Base-by-base conservation (phyloP, 2,888 invertebrate species). In the Patella ulyssiponensis region DNA sequence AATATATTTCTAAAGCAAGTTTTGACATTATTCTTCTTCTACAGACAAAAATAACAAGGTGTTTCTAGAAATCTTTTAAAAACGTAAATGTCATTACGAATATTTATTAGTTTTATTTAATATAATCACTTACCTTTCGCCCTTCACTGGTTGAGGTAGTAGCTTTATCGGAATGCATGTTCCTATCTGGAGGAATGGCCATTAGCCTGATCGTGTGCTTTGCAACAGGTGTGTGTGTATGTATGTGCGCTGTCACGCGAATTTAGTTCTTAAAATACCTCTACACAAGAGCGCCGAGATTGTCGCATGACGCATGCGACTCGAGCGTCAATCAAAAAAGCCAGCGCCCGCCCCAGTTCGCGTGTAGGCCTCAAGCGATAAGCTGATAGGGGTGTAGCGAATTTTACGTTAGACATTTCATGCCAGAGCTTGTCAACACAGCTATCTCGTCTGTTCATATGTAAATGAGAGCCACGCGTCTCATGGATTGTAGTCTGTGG, bases 101-200 rank as follows among this genome's bases (percentile, higher is more conserved):
- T 44, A 44, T 44, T 44, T 1, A 44, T 44, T 7, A 9, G 7
- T 33, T 33, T 33, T 33, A 33, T 33, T 33, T 0, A 3, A 44
- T 44, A 54, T 23, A 53, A 56, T 15, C 53, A 51, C 81, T 79
- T 81, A 85, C 83, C 80, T 85, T 84, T 70, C 85, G 77, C 54
- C 81, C 79, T 75, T 84, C 85, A 2, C 81, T 75, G 7, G 80
- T 81, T 12, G 86, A 83, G 12, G 86, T 82, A 1, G 85, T 81
- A 11, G 85, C 85, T 33, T 83, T 79, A 17, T 84, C 84, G 69
- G 81, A 82, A 78, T 80, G 79, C 81, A 82, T 82, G 44, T 44
- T 73, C 56, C 54, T 76, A 73, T 79, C 76, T 79, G 52, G 15
- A 33, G 70, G 69, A 73, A 69, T 70, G 73, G 78, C 76, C 78